phyloP scores from a whole-genome alignment of 2,888 invertebrate species.

The Aleiodes alternator region DNA sequence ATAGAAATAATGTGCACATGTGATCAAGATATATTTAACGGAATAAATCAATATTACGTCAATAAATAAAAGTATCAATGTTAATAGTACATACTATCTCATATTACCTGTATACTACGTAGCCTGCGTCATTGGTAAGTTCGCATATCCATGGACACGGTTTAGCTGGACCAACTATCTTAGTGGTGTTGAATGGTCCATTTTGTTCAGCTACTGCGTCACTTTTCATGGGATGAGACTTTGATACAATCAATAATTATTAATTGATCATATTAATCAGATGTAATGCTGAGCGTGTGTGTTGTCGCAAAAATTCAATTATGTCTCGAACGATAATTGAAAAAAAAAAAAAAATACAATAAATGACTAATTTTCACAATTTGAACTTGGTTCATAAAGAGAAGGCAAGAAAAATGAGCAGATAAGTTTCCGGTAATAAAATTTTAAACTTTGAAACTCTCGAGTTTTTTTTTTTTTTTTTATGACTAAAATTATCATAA shows the following conservation, averaged over 20 bases:
- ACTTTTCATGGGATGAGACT: conserved; percentile 59
- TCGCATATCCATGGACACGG: conserved; percentile 92
- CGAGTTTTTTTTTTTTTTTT: background rate
- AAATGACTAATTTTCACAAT: background rate
- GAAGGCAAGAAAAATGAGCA: background rate
- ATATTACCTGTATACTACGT: conserved; percentile 88
- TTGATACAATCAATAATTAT: conserved; percentile 28
- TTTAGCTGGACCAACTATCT: conserved; percentile 74
- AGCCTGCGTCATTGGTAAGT: conserved; percentile 94
- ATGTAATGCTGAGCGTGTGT: background rate
- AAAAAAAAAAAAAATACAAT: background rate
- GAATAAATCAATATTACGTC: too few species aligned
- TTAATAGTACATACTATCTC: background rate
- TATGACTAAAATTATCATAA: background rate
- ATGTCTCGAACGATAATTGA: background rate
- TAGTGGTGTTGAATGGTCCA: conserved; percentile 70
- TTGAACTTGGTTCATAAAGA: background rate
- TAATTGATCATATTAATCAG: background rate
- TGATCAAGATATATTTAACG: too few species aligned
- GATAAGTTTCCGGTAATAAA: too few species aligned
- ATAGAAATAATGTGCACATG: too few species aligned
- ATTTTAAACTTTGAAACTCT: too few species aligned
- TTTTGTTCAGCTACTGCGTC: conserved; percentile 54
- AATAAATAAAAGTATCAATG: conserved; percentile 13
- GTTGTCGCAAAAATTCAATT: background rate